Evolutionary conservation across 2,888 invertebrate genomes (phyloP), one percentile per base, ranked within the genome.

Genomic region (Ophion costatus): DNA sequence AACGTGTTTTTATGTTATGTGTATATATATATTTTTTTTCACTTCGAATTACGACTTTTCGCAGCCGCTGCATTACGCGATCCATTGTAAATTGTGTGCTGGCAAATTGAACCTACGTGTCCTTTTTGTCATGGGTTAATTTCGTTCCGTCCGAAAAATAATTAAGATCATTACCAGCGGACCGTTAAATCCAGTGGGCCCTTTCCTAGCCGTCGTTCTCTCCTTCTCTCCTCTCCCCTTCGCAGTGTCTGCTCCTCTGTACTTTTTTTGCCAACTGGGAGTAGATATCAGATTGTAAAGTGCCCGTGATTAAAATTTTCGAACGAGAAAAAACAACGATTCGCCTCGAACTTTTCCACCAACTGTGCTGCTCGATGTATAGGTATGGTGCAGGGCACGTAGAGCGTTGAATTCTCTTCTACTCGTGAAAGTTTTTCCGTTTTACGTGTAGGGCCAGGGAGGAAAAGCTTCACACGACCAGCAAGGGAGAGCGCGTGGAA

Each of bases 271-370:
- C 45, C 11, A 29, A 70, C 42, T 22, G 20, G 57, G 63, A 38
- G 69, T 69, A 69, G 61, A 73, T 80, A 63, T 82, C 75, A 83
- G 67, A 85, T 86, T 83, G 84, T 85, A 85, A 87, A 84, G 86
- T 77, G 80, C 76, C 87, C 83, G 85, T 87, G 87, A 87, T 88
- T 85, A 88, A 88, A 88, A 88, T 84, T 88, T 88, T 86, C 84
- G 70, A 71, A 74, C 73, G 63, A 22, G 24, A 59, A 66, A 82
- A 71, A 83, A 85, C 85, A 83, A 86, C 42, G 56, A 29, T 70
- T 69, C 64, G 74, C 70, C 66, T 66, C 76, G 67, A 85, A 82
- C 73, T 78, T 85, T 83, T 83, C 42, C 76, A 80, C 75, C 70
- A 73, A 77, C 82, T 77, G 17, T 38, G 67, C 57, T 45, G 61